phyloP scores from a whole-genome alignment of 2,888 invertebrate species.

The Desoria tigrina region DNA sequence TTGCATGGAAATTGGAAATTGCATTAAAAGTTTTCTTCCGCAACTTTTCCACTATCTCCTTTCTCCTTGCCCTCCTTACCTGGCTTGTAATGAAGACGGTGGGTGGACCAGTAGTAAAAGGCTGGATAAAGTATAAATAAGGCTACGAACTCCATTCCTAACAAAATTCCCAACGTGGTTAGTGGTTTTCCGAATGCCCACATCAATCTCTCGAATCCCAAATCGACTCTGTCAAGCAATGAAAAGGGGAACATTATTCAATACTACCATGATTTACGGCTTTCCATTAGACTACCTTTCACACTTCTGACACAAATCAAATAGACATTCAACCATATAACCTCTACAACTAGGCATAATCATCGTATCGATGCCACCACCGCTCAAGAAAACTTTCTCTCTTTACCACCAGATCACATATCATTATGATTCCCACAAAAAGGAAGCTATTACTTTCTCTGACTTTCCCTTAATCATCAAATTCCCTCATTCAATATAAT shows the following conservation, averaged over 20 bases:
- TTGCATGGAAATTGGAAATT: conserved; percentile 4
- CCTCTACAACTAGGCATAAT: not conserved
- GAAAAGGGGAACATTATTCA: conserved; percentile 20
- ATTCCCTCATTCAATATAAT: not conserved
- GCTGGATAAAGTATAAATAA: conserved; percentile 58
- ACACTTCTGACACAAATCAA: conserved; percentile 16
- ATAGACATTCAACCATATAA: not conserved
- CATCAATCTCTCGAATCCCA: conserved; percentile 65
- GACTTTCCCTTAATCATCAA: too few species aligned
- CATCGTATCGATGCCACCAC: not conserved
- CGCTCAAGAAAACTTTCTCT: too few species aligned
- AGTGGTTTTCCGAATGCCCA: conserved; percentile 66
- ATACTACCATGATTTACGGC: conserved; percentile 7
- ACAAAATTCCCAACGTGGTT: conserved; percentile 63
- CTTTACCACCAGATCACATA: too few species aligned
- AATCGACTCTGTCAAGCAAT: conserved; percentile 57
- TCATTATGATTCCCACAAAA: too few species aligned
- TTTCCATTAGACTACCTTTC: conserved; percentile 11
- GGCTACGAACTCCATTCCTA: conserved; percentile 58
- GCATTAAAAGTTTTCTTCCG: conserved; percentile 1
- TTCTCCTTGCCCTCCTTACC: conserved; percentile 40
- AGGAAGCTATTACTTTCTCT: too few species aligned
- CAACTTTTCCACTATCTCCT: conserved; percentile 24
- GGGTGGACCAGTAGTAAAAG: conserved; percentile 58
- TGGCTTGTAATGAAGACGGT: conserved; percentile 52